Percentiles rank a stretch among this genome's conserved stretches.
Conservation (phyloP, 2,113 vertebrate genomes). For the Odobenus rosmarus region DNA sequence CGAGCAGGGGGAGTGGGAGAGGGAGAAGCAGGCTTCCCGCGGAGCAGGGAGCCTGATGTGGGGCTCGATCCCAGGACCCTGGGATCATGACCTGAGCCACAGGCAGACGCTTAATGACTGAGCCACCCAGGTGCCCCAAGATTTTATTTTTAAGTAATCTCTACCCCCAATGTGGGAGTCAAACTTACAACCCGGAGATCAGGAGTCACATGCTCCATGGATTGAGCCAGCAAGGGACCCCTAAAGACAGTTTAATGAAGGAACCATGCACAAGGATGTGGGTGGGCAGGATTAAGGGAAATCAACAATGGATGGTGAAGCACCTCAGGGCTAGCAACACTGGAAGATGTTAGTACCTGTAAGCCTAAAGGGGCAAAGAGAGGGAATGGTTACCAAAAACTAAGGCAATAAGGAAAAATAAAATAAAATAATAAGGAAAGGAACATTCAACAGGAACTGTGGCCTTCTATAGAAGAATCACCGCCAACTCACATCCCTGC, state of each 20-base stretch:
- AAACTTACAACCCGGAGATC: not conserved
- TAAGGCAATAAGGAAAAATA: not conserved
- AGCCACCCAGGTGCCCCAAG: not conserved
- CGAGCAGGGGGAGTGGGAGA: too few species aligned
- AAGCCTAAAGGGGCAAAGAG: not conserved
- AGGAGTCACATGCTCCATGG: not conserved
- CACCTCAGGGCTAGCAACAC: not conserved
- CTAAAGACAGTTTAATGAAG: conserved; percentile 35
- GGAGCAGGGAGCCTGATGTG: too few species aligned
- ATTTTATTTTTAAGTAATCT: not conserved
- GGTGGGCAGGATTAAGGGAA: not conserved
- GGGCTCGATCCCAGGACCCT: too few species aligned
- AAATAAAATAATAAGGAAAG: conserved; percentile 31
- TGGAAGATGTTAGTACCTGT: not conserved
- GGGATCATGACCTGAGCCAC: too few species aligned
- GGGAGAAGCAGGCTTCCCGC: too few species aligned
- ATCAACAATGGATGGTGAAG: not conserved
- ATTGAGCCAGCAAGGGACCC: not conserved
- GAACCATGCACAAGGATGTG: not conserved
- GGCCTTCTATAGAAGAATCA: not conserved
- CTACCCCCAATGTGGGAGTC: not conserved
- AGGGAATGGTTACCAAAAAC: not conserved
- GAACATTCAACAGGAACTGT: not conserved
- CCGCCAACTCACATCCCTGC: not conserved
- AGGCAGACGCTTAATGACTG: too few species aligned